Base-by-base conservation (phyloP, 2,888 invertebrate species). In the Epicampocera succincta region DNA sequence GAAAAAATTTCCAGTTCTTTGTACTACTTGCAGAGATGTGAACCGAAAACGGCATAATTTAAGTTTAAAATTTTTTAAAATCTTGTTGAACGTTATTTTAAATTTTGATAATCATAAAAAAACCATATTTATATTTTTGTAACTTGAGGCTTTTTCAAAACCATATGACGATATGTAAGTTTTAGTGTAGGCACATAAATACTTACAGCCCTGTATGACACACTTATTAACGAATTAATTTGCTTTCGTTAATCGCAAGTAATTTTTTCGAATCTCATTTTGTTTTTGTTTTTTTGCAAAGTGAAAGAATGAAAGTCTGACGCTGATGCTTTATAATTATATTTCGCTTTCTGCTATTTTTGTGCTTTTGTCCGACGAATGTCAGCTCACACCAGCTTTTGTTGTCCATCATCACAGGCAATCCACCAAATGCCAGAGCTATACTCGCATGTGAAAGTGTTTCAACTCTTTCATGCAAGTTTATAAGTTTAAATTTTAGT, bases 281-380 rank as follows among this genome's bases (percentile, higher is more conserved):
- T n/a, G n/a, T n/a, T n/a, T n/a, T n/a, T n/a, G n/a, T n/a, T n/a
- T n/a, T 42, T 65, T 77, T 29, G 65, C 69, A 52, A 82, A 82
- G 73, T 78, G 65, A 82, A 82, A 78, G 74, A 78, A 82, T 42
- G 56, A 66, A 82, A 82, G 82, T 82, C 52, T 73, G 29, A 25
- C 38, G 61, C 44, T 68, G 48, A 21, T 17, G 56, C 40, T 60
- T 58, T 52, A 46, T 29, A 68, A 46, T 58, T 52, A 46, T 29
- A 68, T 40, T 58, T 58, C 40, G 6, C n/a, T 29, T 25, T 33
- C 21, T 33, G 9, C 15, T 11, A 33, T 9, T 52, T 61, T 54
- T 42, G 29, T 21, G 9, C 8, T 65, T 48, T 40, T 77, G 61
- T 65, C 78, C 60, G 78, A 44, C 66, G 58, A 66, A 78, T 60